A percentile compares a stretch with the other conserved stretches of the same genome.
These are phyloP conservation scores for Panzeria rudis DNA, from an alignment of 2,888 invertebrate genomes.

Conservation along the genomic window DNA sequence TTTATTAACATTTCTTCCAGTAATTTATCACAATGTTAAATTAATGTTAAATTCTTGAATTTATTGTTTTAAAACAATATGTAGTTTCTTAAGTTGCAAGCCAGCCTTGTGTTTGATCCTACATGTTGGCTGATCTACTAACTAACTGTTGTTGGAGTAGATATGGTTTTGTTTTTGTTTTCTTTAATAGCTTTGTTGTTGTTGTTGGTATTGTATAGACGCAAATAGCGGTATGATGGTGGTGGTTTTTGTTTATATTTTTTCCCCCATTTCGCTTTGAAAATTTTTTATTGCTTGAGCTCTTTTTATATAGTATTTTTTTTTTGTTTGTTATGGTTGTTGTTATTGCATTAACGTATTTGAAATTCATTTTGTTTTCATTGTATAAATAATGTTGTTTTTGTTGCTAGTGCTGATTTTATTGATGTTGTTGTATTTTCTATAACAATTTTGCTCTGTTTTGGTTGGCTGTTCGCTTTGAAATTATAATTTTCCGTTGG, in stretches of 20 bases:
- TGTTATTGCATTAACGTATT: constrained; percentile 59
- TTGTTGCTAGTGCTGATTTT: constrained; percentile 44
- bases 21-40: background rate
- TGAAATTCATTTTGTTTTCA: constrained; percentile 67
- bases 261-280: constrained; percentile 28
- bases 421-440: constrained; percentile 53
- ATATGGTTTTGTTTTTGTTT: constrained; percentile 36
- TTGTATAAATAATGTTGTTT: constrained; percentile 28
- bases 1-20: background rate
- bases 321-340: constrained; percentile 15
- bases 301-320: constrained; percentile 27
- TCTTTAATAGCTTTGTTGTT: background rate
- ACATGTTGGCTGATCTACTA: constrained; percentile 58
- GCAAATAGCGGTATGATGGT: constrained; percentile 23
- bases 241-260: constrained; percentile 64
- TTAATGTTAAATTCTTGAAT: background rate
- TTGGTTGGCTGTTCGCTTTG: constrained; percentile 71
- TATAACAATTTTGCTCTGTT: constrained; percentile 71
- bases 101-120: constrained; percentile 2
- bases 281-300: constrained; percentile 20
- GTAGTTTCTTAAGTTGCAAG: background rate
- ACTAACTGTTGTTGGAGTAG: constrained; percentile 70
- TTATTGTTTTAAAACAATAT: background rate
- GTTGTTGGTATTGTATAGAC: background rate
- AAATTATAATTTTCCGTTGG: constrained; percentile 69